These are phyloP conservation scores for Pongo pygmaeus DNA, from an alignment of 2,113 vertebrate species.

Conservation along the genomic window DNA sequence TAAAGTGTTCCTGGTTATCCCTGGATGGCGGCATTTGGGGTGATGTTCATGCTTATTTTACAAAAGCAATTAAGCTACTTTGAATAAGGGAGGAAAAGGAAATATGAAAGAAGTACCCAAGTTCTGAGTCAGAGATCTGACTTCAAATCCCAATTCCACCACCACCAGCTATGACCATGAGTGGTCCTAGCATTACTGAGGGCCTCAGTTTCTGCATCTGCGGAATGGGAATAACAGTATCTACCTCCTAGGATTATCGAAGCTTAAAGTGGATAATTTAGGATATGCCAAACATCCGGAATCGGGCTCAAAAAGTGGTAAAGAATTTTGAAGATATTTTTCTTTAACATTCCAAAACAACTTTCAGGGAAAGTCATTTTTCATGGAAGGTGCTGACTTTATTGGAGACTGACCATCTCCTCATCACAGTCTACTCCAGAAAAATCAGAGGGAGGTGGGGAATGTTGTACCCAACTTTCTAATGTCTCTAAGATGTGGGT, in stretches of 20 bases:
- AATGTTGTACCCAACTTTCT: not conserved
- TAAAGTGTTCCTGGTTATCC: not conserved
- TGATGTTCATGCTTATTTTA: not conserved
- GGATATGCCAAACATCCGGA: not conserved
- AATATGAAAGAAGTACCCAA: not conserved
- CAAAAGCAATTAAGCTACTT: not conserved
- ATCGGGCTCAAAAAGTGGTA: not conserved
- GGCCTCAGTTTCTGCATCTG: not conserved
- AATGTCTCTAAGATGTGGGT: no score
- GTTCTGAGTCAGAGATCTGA: not conserved
- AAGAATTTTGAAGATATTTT: not conserved
- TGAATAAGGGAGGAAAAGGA: not conserved
- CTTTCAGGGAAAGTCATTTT: not conserved
- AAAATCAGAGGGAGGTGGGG: rapidly evolving
- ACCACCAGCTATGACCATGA: not conserved
- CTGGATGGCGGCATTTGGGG: no score
- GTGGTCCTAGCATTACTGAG: rapidly evolving
- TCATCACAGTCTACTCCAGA: not conserved
- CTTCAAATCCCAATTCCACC: not conserved
- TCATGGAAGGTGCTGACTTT: not conserved
- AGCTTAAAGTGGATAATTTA: not conserved
- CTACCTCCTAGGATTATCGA: not conserved
- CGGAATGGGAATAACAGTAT: not conserved
- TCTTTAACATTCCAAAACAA: not conserved
- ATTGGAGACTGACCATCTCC: not conserved